Conservation (phyloP, 2,888 invertebrate species). For the Nymphalis polychloros region DNA sequence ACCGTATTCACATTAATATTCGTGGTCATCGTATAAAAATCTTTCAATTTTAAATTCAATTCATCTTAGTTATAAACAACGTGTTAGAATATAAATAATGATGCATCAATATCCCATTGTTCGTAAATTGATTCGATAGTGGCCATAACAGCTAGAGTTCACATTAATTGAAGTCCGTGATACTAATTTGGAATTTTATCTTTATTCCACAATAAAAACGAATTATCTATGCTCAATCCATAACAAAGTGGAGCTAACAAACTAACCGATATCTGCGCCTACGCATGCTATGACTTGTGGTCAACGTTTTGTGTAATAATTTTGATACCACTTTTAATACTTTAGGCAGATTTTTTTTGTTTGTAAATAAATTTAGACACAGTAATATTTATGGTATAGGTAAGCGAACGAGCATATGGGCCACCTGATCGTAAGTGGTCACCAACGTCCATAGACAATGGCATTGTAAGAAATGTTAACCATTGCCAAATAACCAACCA, state of each 20-base stretch:
- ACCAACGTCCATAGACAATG: no score
- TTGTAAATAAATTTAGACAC: no score
- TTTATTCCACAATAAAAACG: slow-evolving; percentile 44
- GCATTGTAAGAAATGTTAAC: no score
- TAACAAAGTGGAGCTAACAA: slow-evolving; percentile 40
- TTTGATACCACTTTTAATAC: not conserved
- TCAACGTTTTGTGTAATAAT: not conserved
- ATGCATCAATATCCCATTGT: slow-evolving; percentile 6
- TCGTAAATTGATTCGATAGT: slow-evolving; percentile 24
- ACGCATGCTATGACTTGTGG: slow-evolving; percentile 43
- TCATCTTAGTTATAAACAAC: slow-evolving; percentile 1
- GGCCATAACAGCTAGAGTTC: slow-evolving; percentile 7
- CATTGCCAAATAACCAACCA: no score
- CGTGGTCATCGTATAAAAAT: no score
- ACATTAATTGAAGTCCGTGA: slow-evolving; percentile 30
- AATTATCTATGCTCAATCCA: slow-evolving; percentile 45
- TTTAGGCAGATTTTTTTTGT: not conserved
- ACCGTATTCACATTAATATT: no score
- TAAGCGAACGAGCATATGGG: no score
- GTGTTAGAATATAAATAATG: slow-evolving; percentile 11
- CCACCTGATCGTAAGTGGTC: no score
- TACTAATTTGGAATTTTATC: slow-evolving; percentile 36
- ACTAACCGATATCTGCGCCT: slow-evolving; percentile 40
- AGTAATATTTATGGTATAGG: no score
- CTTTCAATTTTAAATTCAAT: not conserved